Evolutionary conservation across 2,888 invertebrate species (phyloP).

Genomic region (Steromphala cineraria): DNA sequence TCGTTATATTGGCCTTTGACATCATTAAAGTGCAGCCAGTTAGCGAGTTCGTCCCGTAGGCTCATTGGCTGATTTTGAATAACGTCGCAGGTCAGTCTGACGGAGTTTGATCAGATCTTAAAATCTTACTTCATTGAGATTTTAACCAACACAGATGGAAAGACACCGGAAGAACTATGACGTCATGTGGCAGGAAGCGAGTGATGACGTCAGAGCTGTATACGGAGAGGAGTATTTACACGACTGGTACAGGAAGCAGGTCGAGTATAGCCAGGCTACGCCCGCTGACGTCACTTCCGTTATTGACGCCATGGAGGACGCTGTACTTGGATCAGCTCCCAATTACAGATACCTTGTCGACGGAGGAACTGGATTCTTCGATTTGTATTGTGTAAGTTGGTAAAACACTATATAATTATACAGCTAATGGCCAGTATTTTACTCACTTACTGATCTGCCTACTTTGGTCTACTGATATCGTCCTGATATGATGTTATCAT

Average conservation of each 20-base stretch:
- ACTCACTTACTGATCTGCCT: too few relatives aligned
- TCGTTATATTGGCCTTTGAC: too few relatives aligned
- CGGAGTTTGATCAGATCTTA: too few relatives aligned
- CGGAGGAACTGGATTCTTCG: conserved; percentile 44
- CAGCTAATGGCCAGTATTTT: too few relatives aligned
- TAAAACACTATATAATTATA: too few relatives aligned
- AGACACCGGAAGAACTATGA: conserved; percentile 46
- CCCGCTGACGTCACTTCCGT: conserved; percentile 38
- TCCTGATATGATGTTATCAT: too few relatives aligned
- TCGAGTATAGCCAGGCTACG: neutral
- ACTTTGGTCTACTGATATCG: too few relatives aligned
- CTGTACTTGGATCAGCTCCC: conserved; percentile 42
- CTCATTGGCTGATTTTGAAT: too few relatives aligned
- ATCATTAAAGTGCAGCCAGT: too few relatives aligned
- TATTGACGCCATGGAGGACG: conserved; percentile 54
- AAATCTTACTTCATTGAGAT: neutral
- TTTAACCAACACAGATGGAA: conserved; percentile 32
- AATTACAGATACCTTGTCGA: conserved; percentile 48
- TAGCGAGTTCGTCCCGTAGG: too few relatives aligned
- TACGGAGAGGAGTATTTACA: conserved; percentile 52
- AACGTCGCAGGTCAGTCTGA: too few relatives aligned
- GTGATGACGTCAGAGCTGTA: conserved; percentile 40
- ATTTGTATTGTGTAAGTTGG: conserved; percentile 50
- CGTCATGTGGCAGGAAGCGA: conserved; percentile 44
- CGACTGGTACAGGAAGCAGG: conserved; percentile 27